Base-by-base conservation (phyloP, 2,888 invertebrate genomes). In the Mesochorus sp. region DNA sequence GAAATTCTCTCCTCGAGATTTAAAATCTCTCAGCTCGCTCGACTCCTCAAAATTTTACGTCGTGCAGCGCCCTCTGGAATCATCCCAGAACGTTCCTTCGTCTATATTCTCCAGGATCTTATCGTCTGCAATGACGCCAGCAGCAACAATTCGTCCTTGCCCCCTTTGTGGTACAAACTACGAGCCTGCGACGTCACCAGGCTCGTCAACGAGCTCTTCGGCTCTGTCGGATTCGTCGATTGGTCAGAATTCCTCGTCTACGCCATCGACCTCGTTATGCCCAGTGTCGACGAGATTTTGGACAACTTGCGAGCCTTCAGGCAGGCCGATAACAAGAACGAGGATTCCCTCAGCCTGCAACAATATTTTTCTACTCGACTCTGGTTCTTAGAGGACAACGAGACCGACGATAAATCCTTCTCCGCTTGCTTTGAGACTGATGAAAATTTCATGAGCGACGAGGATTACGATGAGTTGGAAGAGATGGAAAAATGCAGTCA, bases 171-270 rank as follows among this genome's bases (percentile, higher is more conserved):
- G 93, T 89, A 85, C 75, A 86, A 84, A 8, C 80, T 93, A 8
- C 90, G 91, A 79, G 90, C 92, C 0, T 91, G 91, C 31, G 89
- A 92, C 79, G 88, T 93, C 24, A 88, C 91, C 0, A 91, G 90
- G 81, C 82, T 93, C 37, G 91, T 93, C 0, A 87, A 86, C 61
- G 81, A 87, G 34, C 76, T 94, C 12, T 95, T 93, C 85, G 94
- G 94, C 0, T 91, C 93, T 49, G 91, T 92, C 0, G 92, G 92
- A 6, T 93, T 92, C 78, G 84, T 94, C 6, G 93, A 94, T 83
- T 95, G 95, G 95, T 93, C 93, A 83, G 94, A 95, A 87, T 95
- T 95, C 83, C 89, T 95, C 8, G 91, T 95, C 80, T 93, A 93
- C 84, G 93, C 93, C 84, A 86, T 94, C 31, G 92, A 93, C 82